Base-by-base conservation (phyloP, 2,888 invertebrate species). In the Cactoblastis cactorum region DNA sequence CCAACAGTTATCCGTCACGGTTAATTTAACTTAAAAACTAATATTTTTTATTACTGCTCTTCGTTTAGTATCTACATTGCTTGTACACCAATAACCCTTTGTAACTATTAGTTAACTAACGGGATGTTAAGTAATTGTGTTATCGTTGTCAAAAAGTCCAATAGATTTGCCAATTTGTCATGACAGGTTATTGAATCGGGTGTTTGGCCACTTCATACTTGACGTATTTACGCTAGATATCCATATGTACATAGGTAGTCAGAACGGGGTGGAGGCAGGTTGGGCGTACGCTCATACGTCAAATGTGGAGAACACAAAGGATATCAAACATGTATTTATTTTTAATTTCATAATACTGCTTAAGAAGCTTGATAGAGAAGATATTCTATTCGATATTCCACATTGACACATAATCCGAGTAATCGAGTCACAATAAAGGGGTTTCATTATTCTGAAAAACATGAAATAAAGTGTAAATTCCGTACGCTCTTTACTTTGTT, bases 1-100 rank as follows among this genome's bases (percentile, higher is more conserved):
- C 81, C 80, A 78, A 74, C 61, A 71, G 70, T 66, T 76, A 70
- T 69, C 71, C 70, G 66, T 63, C 72, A 72, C 76, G 78, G 73
- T 77, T 73, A 78, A 69, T 73, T 69, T 61, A 57, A 59, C 58
- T 57, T 61, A 63, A 68, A 66, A 73, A 59, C 58, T 37, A 52
- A 45, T 58, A 62, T 55, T 68, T 56, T 53, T 49, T 38, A 59
- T 61, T 61, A 62, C 57, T 61, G 61, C 56, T 59, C 63, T 60
- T 57, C 48, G 64, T 61, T 61, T 37, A 34, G 17, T 34, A 33
- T 19, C 9, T 32, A 35, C 9, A 46, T 22, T 48, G 37, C 37
- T 48, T 48, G 15, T 47, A 9, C 0, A 1, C 4, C 11, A 17
- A 37, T 35, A 46, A 47, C 35, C 24, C 47, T 37, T 48, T 37